phyloP scores from a whole-genome alignment of 2,797 vertebrate species.

The Thalassophryne amazonica region DNA sequence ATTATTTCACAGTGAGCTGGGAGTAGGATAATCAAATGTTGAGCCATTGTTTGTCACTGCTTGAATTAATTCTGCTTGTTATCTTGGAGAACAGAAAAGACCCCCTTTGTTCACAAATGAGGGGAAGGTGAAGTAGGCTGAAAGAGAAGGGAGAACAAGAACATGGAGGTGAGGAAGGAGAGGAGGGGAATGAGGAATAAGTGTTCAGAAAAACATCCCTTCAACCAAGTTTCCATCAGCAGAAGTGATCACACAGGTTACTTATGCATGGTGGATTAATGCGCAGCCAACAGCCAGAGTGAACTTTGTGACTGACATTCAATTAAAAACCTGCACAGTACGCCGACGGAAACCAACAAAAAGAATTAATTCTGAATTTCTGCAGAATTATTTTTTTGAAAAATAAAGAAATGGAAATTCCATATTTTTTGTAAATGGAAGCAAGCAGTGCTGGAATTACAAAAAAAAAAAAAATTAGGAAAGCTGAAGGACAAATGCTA shows the following conservation, averaged over 20 bases:
- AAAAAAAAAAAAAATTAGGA: slow-evolving; percentile 56
- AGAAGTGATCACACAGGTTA: slow-evolving; percentile 65
- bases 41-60: slow-evolving; percentile 68
- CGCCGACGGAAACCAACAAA: slow-evolving; percentile 42
- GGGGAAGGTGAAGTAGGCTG: slow-evolving; percentile 36
- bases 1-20: slow-evolving; percentile 41
- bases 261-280: slow-evolving; percentile 76
- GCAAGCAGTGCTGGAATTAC: slow-evolving; percentile 55
- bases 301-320: slow-evolving; percentile 61
- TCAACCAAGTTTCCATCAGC: slow-evolving; percentile 52
- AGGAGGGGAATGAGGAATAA: slow-evolving; percentile 28
- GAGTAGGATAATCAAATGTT: slow-evolving; percentile 66
- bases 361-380: slow-evolving; percentile 63
- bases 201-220: slow-evolving; percentile 21
- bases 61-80: slow-evolving; percentile 79
- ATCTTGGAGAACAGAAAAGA: slow-evolving; percentile 69
- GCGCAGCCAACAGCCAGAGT: slow-evolving; percentile 76
- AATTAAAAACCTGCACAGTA: slow-evolving; percentile 45
- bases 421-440: slow-evolving; percentile 60
- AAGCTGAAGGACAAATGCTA: slow-evolving; percentile 60
- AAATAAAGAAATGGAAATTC: slow-evolving; percentile 60
- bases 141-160: slow-evolving; percentile 21
- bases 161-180: slow-evolving; percentile 30
- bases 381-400: slow-evolving; percentile 53
- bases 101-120: slow-evolving; percentile 63